Evolutionary conservation across 2,113 vertebrate species (phyloP).

Genomic region (Aythya baeri): DNA sequence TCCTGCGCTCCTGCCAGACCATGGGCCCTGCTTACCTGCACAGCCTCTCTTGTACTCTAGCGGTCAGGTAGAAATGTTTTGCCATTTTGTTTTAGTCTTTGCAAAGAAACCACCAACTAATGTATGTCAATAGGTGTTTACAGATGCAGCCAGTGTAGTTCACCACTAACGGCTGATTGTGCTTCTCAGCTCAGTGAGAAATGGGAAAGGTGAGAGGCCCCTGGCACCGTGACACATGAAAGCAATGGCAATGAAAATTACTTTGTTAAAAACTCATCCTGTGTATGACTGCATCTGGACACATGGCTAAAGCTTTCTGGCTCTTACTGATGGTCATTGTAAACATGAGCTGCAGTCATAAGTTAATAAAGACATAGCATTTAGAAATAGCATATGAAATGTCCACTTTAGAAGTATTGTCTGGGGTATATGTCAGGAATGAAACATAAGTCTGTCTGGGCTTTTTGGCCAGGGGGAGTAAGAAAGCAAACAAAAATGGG

Average conservation of each 20-base stretch:
- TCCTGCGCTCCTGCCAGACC: background rate
- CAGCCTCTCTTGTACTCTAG: background rate
- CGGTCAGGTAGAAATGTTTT: background rate
- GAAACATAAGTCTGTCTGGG: background rate
- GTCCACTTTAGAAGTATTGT: background rate
- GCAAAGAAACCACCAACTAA: background rate
- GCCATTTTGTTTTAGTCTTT: background rate
- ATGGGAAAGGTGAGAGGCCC: background rate
- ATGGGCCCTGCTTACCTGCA: background rate
- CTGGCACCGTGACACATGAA: background rate
- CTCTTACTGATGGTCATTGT: background rate
- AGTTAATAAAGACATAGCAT: background rate
- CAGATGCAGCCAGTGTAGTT: background rate
- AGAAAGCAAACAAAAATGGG: background rate
- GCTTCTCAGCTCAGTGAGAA: background rate
- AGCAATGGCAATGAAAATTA: background rate
- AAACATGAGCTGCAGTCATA: background rate
- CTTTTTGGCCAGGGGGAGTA: background rate
- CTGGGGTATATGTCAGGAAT: background rate
- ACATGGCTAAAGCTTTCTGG: background rate
- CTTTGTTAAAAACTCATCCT: constrained; percentile 18
- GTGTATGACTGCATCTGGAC: background rate
- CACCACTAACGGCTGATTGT: background rate
- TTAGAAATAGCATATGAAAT: constrained; percentile 29
- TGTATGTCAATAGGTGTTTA: background rate